Base-by-base conservation (phyloP, 2,888 invertebrate species). In the Nomada fucata region DNA sequence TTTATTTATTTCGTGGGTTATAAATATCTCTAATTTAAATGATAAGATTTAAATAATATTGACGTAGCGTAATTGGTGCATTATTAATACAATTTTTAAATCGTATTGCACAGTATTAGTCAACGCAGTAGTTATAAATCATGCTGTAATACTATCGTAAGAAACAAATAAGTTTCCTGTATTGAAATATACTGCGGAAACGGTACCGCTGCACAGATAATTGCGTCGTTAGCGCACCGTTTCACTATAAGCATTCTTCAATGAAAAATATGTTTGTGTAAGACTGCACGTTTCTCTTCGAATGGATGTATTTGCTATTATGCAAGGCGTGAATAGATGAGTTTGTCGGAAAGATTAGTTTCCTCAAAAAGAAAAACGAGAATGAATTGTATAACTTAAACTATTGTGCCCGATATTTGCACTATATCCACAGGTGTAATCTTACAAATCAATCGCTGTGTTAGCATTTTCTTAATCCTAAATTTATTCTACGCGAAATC, bases 191-290 rank as follows among this genome's bases (percentile, higher is more conserved):
- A 69, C 44, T 59, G 26, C 69, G 71, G 76, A 82, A 82, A 82
- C 76, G 71, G 82, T 68, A 71, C 76, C 55, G 70, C 81, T 81
- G 75, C 81, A 82, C 75, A 82, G 81, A 82, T 71, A 82, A 72
- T 81, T 73, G 64, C 70, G 59, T 82, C 74, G 71, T 82, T 82
- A 80, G 61, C 64, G 81, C 73, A 74, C 80, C 80, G 67, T 80
- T 82, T 82, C 69, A 42, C 70, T 61, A 57, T 65, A 69, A 61
- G 73, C 52, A 68, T 60, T 63, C 47, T 59, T 74, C 63, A 36
- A 79, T 71, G 60, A 78, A 64, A 36, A 29, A 57, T 36, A 65
- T 57, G 23, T 59, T 65, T 74, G 57, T 59, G 20, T 59, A 71
- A 61, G 42, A 60, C 5, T 60, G 13, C 23, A 60, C 26, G n/a